phyloP scores from a whole-genome alignment of 2,113 vertebrate species.

The Opisthocomus hoazin region DNA sequence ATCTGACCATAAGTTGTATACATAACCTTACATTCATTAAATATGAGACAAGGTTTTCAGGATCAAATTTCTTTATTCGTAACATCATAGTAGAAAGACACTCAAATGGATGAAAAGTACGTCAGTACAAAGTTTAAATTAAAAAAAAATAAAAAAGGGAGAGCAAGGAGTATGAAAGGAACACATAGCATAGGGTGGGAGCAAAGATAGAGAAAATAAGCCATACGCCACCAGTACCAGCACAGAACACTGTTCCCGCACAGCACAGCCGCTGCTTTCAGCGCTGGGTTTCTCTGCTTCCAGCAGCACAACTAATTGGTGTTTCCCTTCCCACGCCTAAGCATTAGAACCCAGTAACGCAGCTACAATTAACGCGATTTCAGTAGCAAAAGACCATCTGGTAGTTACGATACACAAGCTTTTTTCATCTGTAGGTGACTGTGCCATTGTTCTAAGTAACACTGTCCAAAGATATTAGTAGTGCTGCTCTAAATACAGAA shows the following conservation, averaged over 20 bases:
- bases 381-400: background rate
- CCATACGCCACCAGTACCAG: background rate
- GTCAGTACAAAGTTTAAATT: background rate
- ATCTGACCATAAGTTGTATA: background rate
- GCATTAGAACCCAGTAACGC: background rate
- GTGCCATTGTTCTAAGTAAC: background rate
- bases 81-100: background rate
- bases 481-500: background rate
- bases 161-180: background rate
- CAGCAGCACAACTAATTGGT: rapidly evolving
- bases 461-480: background rate
- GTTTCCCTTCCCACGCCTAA: background rate
- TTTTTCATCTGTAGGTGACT: background rate
- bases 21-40: background rate
- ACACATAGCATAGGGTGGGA: background rate
- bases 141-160: background rate
- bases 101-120: background rate
- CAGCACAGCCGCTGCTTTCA: background rate
- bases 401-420: rapidly evolving
- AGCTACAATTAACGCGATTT: background rate
- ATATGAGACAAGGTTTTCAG: background rate
- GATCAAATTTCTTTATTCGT: background rate
- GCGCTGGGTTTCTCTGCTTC: background rate
- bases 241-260: background rate
- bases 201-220: background rate